Conservation (phyloP, 1,140 invertebrate genomes). For the Reticulitermes speratus region DNA sequence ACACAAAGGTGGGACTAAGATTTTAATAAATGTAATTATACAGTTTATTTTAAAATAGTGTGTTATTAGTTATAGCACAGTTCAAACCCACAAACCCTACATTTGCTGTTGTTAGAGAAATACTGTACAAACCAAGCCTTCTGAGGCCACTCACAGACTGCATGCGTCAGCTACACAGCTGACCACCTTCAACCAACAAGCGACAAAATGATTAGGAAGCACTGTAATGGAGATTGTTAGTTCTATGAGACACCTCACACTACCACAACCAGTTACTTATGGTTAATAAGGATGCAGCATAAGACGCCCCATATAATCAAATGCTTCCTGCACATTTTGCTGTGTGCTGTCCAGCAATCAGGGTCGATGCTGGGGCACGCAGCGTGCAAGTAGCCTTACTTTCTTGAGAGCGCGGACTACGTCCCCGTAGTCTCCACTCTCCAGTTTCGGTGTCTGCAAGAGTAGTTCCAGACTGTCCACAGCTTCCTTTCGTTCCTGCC, state of each 20-base stretch:
- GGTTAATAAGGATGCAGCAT: not conserved
- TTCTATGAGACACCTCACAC: conserved; percentile 17
- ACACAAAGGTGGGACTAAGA: not conserved
- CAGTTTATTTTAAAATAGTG: not conserved
- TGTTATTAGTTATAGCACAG: not conserved
- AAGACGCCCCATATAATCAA: not conserved
- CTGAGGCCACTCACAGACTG: not conserved
- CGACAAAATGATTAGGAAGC: conserved; percentile 10
- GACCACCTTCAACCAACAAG: conserved; percentile 13
- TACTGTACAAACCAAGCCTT: not conserved
- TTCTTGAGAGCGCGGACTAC: conserved; percentile 86
- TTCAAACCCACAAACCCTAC: not conserved
- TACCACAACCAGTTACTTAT: not conserved
- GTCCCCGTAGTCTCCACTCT: conserved; percentile 90
- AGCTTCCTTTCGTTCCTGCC: conserved; percentile 94
- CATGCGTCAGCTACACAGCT: conserved; percentile 5
- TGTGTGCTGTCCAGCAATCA: conserved; percentile 3
- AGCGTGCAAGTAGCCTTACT: conserved; percentile 51
- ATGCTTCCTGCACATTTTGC: conserved; percentile 10
- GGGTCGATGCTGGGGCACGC: conserved; percentile 9
- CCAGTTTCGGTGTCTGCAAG: conserved; percentile 79
- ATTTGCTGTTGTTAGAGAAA: not conserved
- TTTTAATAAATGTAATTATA: not conserved
- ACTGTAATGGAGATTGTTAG: not conserved
- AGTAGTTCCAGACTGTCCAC: conserved; percentile 79